phyloP scores from a whole-genome alignment of 2,888 invertebrate species.

The Rhamnusium bicolor region DNA sequence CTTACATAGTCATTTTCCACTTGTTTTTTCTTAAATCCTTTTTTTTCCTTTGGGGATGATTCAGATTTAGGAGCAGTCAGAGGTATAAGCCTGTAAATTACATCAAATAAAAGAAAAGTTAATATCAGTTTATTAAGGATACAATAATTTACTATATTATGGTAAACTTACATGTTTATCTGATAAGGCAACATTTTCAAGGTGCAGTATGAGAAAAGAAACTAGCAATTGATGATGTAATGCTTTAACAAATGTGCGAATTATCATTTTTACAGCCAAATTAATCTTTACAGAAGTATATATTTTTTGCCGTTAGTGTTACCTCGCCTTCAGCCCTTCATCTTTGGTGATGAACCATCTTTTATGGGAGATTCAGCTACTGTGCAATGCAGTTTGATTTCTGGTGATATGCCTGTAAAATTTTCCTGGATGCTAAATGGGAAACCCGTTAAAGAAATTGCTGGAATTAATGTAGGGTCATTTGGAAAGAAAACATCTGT shows the following conservation, averaged over 20 bases:
- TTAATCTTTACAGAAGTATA: neutral
- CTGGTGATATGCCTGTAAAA: conserved; percentile 82
- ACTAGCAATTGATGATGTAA: neutral
- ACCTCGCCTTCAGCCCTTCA: conserved; percentile 73
- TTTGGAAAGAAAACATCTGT: conserved; percentile 75
- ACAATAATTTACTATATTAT: too few relatives aligned
- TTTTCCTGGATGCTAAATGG: conserved; percentile 84
- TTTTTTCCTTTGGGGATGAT: too few relatives aligned
- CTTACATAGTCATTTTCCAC: conserved; percentile 3
- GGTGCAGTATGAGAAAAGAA: too few relatives aligned
- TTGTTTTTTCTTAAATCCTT: neutral
- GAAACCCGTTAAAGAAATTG: conserved; percentile 66
- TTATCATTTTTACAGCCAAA: neutral
- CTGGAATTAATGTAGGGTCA: conserved; percentile 62
- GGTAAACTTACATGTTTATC: too few relatives aligned
- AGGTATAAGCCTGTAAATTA: too few relatives aligned
- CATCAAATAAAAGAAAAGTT: too few relatives aligned
- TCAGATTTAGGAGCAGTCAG: too few relatives aligned
- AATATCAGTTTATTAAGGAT: too few relatives aligned
- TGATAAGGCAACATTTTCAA: too few relatives aligned
- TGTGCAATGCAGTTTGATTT: conserved; percentile 79
- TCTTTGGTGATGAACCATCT: conserved; percentile 75
- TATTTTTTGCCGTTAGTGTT: neutral
- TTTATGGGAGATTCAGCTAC: conserved; percentile 81
- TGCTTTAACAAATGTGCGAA: neutral